These are phyloP conservation scores for Clarias pachynema DNA, from an alignment of 2,797 vertebrate genomes.

Conservation along the genomic window DNA sequence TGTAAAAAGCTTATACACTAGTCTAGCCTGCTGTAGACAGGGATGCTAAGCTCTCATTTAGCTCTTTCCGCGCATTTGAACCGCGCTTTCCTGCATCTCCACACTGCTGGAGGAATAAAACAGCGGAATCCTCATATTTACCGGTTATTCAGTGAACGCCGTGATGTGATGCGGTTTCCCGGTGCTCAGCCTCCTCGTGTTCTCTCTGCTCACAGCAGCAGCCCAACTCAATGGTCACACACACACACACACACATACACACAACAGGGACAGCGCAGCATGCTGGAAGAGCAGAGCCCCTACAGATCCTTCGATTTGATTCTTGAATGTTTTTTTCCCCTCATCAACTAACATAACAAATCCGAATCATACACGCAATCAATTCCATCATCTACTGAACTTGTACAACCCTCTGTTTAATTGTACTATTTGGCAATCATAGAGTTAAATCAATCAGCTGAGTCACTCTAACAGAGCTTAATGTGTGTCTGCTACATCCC, in stretches of 20 bases:
- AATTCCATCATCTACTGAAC: neutral
- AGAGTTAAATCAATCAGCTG: constrained; percentile 28
- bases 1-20: neutral
- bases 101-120: neutral
- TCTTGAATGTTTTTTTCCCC: neutral
- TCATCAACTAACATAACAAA: no score
- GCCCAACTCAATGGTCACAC: constrained; percentile 18
- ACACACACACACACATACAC: constrained; percentile 17
- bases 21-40: neutral
- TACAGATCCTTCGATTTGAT: neutral
- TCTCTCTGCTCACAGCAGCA: constrained; percentile 44
- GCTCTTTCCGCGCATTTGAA: neutral
- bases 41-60: constrained; percentile 25
- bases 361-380: neutral
- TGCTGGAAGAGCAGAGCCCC: constrained; percentile 28
- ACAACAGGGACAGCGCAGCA: constrained; percentile 17
- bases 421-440: neutral
- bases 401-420: neutral
- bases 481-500: neutral
- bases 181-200: constrained; percentile 39
- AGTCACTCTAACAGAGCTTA: constrained; percentile 19
- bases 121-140: constrained; percentile 29
- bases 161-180: constrained; percentile 47
- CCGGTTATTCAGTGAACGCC: constrained; percentile 28
- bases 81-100: neutral